Evolutionary conservation across 2,797 vertebrate genomes (phyloP).

Genomic region (Fistularia tabacaria): DNA sequence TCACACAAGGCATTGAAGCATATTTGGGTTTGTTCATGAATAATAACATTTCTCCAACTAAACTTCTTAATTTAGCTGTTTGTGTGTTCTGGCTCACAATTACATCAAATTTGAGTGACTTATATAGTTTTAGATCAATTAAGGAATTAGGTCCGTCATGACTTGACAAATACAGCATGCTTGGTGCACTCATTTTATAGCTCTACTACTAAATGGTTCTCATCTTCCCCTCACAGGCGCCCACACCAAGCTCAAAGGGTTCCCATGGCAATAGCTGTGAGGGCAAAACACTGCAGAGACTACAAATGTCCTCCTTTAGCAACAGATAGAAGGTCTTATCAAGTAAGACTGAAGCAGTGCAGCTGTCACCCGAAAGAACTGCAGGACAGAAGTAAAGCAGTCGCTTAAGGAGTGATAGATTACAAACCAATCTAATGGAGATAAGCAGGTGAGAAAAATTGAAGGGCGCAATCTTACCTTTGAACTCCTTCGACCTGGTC

Average conservation of each 20-base stretch:
- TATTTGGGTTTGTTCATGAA: no score
- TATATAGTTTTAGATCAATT: no score
- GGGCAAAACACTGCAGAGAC: conserved; percentile 28
- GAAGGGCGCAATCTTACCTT: conserved; percentile 72
- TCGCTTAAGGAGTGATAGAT: background rate
- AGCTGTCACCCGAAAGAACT: conserved; percentile 1
- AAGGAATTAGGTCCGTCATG: no score
- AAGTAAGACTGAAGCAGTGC: conserved; percentile 3
- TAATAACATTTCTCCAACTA: no score
- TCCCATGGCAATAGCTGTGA: conserved; percentile 47
- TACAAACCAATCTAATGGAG: background rate
- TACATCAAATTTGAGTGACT: no score
- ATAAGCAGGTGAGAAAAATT: no score
- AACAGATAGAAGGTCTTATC: conserved; percentile 14
- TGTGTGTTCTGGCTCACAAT: no score
- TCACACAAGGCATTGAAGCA: no score
- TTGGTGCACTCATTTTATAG: no score
- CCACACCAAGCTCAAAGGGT: conserved; percentile 22
- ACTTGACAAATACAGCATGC: no score
- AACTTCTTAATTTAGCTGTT: no score
- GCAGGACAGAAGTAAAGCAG: conserved; percentile 5
- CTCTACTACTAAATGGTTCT: background rate
- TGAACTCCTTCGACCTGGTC: conserved; percentile 92
- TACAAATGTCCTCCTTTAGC: conserved; percentile 17
- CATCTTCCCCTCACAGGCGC: conserved; percentile 27